Conservation (phyloP, 2,888 invertebrate genomes). For the Lycophotia porphyrea region DNA sequence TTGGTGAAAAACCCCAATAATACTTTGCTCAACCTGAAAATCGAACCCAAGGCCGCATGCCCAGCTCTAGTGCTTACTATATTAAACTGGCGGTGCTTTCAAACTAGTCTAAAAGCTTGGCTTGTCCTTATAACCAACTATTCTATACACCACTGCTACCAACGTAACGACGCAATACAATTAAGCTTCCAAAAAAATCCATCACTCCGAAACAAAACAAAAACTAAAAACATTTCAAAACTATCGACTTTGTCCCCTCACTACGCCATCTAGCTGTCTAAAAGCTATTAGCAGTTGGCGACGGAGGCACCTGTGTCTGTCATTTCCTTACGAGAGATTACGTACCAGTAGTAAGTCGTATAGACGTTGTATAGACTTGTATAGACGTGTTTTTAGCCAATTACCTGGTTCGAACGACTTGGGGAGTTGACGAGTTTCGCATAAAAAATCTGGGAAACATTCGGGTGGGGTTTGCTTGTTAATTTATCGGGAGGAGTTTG, state of each 20-base stretch:
- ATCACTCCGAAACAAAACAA: neutral
- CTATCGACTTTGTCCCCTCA: constrained; percentile 67
- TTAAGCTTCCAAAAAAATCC: neutral
- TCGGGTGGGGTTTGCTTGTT: constrained; percentile 4
- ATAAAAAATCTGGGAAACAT: constrained; percentile 41
- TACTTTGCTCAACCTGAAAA: neutral
- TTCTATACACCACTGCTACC: no score
- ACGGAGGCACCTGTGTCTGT: constrained; percentile 82
- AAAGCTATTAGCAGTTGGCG: constrained; percentile 89
- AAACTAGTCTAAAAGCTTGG: no score
- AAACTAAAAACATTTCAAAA: constrained; percentile 19
- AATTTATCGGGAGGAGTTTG: constrained; percentile 17
- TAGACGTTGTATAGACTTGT: constrained; percentile 53
- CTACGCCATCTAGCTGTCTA: constrained; percentile 81
- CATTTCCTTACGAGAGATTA: constrained; percentile 88
- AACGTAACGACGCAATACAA: neutral
- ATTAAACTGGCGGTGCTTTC: no score
- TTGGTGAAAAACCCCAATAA: neutral
- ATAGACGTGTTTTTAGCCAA: constrained; percentile 69
- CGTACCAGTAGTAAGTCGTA: constrained; percentile 77
- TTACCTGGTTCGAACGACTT: constrained; percentile 65
- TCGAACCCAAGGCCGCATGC: neutral
- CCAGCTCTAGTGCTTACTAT: neutral
- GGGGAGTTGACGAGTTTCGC: constrained; percentile 27
- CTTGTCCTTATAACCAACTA: no score